Percentiles rank a stretch among this genome's conserved stretches.
Conservation (phyloP, 37 sponge, comb jelly and placozoan genomes). For the Halichondria panicea region DNA sequence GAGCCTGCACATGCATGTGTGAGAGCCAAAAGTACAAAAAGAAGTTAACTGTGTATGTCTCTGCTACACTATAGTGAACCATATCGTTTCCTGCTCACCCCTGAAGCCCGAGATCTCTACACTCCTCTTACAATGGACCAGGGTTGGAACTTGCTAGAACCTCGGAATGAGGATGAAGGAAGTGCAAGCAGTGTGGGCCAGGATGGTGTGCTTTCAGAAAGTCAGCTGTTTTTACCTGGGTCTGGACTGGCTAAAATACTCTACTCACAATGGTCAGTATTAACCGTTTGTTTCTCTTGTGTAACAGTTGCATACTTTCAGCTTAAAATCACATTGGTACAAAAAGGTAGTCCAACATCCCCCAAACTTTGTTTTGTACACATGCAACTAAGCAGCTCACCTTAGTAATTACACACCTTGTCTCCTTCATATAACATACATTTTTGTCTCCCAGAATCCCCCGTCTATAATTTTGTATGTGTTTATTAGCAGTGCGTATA, state of each 20-base stretch:
- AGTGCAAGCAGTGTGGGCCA: background rate
- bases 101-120: slow-evolving; percentile 3
- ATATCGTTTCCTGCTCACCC: slow-evolving; percentile 36
- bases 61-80: background rate
- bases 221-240: slow-evolving; percentile 50
- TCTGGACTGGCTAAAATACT: slow-evolving; percentile 53
- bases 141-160: slow-evolving; percentile 48
- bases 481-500: background rate
- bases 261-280: slow-evolving; percentile 30
- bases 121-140: slow-evolving; percentile 22
- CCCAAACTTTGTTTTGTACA: too few species aligned
- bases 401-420: too few species aligned
- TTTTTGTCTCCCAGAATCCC: too few species aligned
- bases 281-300: background rate
- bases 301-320: background rate
- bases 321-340: background rate
- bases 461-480: background rate
- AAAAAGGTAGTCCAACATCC: too few species aligned
- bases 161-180: background rate
- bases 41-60: background rate
- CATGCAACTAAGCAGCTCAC: too few species aligned
- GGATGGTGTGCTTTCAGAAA: slow-evolving; percentile 14
- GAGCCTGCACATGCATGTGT: background rate
- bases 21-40: background rate
- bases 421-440: too few species aligned